These are phyloP conservation scores for Thermophis baileyi DNA, from an alignment of 2,113 vertebrate species.

Conservation along the genomic window DNA sequence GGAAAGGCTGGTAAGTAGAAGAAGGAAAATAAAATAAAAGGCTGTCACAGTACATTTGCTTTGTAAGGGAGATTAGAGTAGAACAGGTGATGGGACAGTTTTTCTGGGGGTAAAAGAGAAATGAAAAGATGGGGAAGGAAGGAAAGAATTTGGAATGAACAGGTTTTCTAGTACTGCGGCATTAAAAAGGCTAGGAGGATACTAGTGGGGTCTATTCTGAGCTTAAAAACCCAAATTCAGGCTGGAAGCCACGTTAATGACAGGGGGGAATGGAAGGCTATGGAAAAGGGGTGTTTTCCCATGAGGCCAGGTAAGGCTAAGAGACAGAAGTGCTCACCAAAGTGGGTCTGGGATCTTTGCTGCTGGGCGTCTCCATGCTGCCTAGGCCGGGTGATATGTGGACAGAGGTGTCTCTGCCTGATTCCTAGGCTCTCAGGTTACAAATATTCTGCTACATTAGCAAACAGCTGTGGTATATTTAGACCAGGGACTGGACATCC, in stretches of 20 bases:
- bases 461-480: conserved; percentile 93
- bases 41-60: neutral
- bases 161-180: neutral
- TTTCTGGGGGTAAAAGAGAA: neutral
- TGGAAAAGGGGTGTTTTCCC: neutral
- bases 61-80: neutral
- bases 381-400: conserved; percentile 66
- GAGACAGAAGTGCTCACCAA: conserved; percentile 77
- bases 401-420: conserved; percentile 63
- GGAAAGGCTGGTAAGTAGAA: neutral
- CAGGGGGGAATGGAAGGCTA: neutral
- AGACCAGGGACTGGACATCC: conserved; percentile 67
- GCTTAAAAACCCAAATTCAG: neutral
- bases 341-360: conserved; percentile 74
- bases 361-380: conserved; percentile 80
- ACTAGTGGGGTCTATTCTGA: neutral
- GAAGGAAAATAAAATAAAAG: neutral
- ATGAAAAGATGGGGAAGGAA: neutral
- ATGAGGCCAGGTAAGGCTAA: neutral
- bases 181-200: neutral
- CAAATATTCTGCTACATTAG: conserved; percentile 91
- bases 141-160: neutral
- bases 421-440: conserved; percentile 79
- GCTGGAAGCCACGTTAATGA: no score
- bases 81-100: neutral